Base-by-base conservation (phyloP, 2,113 vertebrate species). In the Pelobates fuscus region DNA sequence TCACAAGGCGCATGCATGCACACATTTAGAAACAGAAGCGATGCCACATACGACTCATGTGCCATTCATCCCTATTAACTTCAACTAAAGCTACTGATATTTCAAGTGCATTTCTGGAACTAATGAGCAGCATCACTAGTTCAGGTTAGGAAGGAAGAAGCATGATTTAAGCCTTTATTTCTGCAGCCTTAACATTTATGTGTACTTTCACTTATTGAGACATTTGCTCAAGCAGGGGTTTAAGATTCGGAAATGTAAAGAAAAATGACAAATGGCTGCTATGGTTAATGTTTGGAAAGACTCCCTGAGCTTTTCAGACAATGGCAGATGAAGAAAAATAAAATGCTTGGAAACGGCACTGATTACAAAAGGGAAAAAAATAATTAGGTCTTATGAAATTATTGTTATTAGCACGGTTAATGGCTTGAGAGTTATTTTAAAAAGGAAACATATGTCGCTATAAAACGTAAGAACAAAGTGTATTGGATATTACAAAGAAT, bases 191-290 rank as follows among this genome's bases (percentile, higher is more conserved):
- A 15, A 62, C 49, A 57, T 18, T 23, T 32, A 63, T 71, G 32
- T 52, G 44, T 58, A 37, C 26, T 59, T 60, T 30, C 14, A 57
- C 30, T 30, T 58, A 71, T 71, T 62, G 26, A 62, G 59, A 52
- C 57, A 70, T 70, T 70, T 43, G 55, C 58, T 71, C 26, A 52
- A 58, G 23, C 26, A 25, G 59, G n/a, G n/a, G n/a, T n/a, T n/a
- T n/a, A n/a, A n/a, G n/a, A n/a, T n/a, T n/a, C n/a, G n/a, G n/a
- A n/a, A n/a, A n/a, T n/a, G n/a, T n/a, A n/a, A n/a, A n/a, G n/a
- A n/a, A n/a, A n/a, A n/a, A n/a, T n/a, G n/a, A n/a, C n/a, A n/a
- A n/a, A n/a, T n/a, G n/a, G n/a, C n/a, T n/a, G n/a, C n/a, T n/a
- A n/a, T n/a, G n/a, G n/a, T n/a, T n/a, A n/a, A n/a, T n/a, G n/a